Evolutionary conservation across 2,113 vertebrate genomes (phyloP), one percentile per base, ranked within the genome.

Genomic region (Canis aureus): DNA sequence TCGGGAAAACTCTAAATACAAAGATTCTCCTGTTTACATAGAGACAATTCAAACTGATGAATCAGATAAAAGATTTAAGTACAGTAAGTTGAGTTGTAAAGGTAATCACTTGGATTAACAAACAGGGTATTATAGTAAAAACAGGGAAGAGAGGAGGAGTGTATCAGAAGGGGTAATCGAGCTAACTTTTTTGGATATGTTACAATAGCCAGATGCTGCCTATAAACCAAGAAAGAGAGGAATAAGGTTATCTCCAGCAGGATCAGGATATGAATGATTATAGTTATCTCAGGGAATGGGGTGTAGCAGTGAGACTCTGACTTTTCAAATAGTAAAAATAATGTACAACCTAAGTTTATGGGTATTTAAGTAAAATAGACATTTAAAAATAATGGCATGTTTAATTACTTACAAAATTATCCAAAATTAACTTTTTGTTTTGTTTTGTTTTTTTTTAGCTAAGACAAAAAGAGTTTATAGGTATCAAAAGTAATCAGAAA

Each of bases 91-190:
- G 15, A 20, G 51, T 4, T 43, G 49, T 1, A 49, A 57, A 64
- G 51, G n/a, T 32, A 27, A 13, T n/a, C 53, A 76, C n/a, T 9
- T 23, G 59, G 27, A 51, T 71, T 62, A 35, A 2, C 35, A 25
- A 67, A 27, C 11, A 19, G 62, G 64, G 69, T 10, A 38, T 49
- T 17, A 13, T 10, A 53, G 19, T 25, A 35, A 57, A 55, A 73
- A 29, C 10, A 53, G n/a, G 5, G 15, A 27, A 10, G 19, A 32
- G 43, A 27, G 32, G 17, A 51, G 23, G 29, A 35, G 35, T 5
- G 1, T 2, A 8, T 32, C 0, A 10, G n/a, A 55, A 49, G 11
- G 0, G 11, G 29, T 12, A 27, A 22, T 0, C 0, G 29, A 29
- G 57, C 43, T 15, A 20, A 16, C 43, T 71, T 35, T 27, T 27